Evolutionary conservation across 2,888 invertebrate genomes (phyloP).

Genomic region (Melolontha melolontha): DNA sequence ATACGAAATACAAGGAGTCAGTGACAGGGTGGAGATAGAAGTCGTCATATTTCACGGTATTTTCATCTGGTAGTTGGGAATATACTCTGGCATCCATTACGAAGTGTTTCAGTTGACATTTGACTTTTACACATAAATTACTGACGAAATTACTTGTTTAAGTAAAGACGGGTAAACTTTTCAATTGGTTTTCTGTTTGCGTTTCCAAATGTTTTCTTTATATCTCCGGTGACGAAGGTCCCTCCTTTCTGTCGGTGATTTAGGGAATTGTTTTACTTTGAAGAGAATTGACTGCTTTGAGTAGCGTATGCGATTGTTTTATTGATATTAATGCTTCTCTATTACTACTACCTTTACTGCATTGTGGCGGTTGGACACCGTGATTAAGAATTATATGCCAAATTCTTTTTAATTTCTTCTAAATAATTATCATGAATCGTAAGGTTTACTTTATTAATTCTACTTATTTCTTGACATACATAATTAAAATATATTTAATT

Average conservation of each 20-base stretch:
- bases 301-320: constrained; percentile 17
- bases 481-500: too few relatives aligned
- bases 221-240: constrained; percentile 39
- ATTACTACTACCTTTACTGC: background rate
- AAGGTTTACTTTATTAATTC: too few relatives aligned
- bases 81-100: background rate
- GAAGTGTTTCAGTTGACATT: constrained; percentile 10
- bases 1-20: constrained; percentile 45
- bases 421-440: too few relatives aligned
- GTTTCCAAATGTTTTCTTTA: constrained; percentile 33
- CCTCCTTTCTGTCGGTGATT: constrained; percentile 32
- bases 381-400: too few relatives aligned
- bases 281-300: constrained; percentile 35
- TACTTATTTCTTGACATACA: too few relatives aligned
- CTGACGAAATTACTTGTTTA: constrained; percentile 32
- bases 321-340: constrained; percentile 31
- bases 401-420: too few relatives aligned
- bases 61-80: constrained; percentile 49
- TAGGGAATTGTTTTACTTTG: constrained; percentile 43
- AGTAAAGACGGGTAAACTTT: constrained; percentile 31
- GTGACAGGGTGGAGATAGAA: constrained; percentile 49
- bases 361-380: too few relatives aligned
- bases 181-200: constrained; percentile 33
- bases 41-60: constrained; percentile 52
- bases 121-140: constrained; percentile 36